Conservation (phyloP, 2,113 vertebrate species). For the Tonatia bakeri region DNA sequence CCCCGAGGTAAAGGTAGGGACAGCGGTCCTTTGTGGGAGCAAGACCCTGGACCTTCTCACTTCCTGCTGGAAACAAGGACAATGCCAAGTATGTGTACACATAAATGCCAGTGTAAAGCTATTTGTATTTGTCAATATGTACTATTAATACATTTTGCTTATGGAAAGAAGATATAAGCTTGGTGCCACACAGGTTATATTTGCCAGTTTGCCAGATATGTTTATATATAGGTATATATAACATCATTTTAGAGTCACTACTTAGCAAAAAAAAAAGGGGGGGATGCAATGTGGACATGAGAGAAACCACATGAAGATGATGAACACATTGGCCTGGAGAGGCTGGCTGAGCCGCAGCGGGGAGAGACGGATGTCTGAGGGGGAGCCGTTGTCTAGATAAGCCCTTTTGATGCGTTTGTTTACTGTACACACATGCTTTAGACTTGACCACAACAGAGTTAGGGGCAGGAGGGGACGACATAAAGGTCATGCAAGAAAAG, state of each 20-base stretch:
- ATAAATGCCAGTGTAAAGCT: not conserved
- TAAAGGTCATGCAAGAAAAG: not conserved
- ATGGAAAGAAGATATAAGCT: not conserved
- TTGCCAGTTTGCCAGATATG: not conserved
- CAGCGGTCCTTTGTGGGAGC: fast-evolving
- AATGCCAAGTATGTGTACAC: too few species aligned
- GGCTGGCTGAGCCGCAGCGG: not conserved
- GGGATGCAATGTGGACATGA: not conserved
- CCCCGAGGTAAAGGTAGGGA: not conserved
- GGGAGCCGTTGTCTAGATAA: not conserved
- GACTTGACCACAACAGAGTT: not conserved
- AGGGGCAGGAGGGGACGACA: not conserved
- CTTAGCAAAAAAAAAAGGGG: not conserved
- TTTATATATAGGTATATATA: not conserved
- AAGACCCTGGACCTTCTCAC: fast-evolving
- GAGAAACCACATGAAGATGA: not conserved
- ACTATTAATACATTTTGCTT: not conserved
- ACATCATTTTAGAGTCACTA: not conserved
- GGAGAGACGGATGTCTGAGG: not conserved
- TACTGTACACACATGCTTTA: not conserved
- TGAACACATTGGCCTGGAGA: not conserved
- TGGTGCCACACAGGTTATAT: not conserved
- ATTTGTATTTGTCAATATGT: not conserved
- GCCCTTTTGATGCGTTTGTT: not conserved
- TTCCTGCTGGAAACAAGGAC: not conserved